Percentiles rank a stretch among this genome's conserved stretches.
These are phyloP conservation scores for Plagodis pulveraria DNA, from an alignment of 2,888 invertebrate species.

Conservation along the genomic window DNA sequence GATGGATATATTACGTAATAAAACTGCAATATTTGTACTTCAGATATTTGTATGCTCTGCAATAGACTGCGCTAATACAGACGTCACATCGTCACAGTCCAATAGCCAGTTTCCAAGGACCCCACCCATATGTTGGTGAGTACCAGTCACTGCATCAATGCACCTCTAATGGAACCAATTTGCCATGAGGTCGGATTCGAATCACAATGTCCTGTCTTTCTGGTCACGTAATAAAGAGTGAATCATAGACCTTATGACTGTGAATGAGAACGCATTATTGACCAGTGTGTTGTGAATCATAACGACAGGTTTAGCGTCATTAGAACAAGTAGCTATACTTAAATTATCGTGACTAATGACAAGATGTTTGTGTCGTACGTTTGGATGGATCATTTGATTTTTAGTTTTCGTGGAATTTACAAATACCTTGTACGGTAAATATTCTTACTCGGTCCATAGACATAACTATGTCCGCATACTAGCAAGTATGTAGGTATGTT, in stretches of 20 bases:
- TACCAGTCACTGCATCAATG: conserved; percentile 15
- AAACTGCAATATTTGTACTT: no score
- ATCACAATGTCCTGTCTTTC: background rate
- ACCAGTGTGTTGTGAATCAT: conserved; percentile 1
- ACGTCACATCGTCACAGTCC: conserved; percentile 16
- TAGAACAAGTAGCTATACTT: conserved; percentile 4
- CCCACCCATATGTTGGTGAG: background rate
- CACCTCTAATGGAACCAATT: conserved; percentile 19
- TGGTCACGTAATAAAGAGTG: conserved; percentile 11
- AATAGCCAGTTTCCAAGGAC: conserved; percentile 10
- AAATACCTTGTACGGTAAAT: no score
- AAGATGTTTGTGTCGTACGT: conserved; percentile 2
- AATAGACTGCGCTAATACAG: background rate
- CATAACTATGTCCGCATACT: no score
- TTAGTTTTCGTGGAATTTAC: no score
- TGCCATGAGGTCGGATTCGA: conserved; percentile 5
- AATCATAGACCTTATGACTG: conserved; percentile 11
- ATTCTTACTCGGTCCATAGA: no score
- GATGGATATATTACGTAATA: no score
- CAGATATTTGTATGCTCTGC: no score
- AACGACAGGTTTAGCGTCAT: conserved; percentile 22
- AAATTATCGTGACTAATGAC: conserved; percentile 12
- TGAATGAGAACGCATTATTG: no score
- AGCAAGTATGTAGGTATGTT: no score
- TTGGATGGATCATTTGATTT: no score